These are phyloP conservation scores for Spodoptera littoralis DNA, from an alignment of 2,888 invertebrate species.

Conservation along the genomic window DNA sequence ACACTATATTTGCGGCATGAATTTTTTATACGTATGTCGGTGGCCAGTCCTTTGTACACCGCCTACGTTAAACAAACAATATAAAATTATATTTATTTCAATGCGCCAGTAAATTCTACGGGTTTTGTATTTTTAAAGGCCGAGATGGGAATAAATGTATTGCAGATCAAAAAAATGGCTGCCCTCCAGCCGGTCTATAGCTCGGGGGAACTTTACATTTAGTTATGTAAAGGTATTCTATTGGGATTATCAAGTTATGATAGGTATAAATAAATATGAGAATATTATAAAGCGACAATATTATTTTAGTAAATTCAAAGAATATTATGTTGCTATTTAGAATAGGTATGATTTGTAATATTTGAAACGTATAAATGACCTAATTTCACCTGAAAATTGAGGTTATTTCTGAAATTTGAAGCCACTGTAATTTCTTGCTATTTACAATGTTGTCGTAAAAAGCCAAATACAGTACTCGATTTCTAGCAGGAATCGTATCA, in stretches of 20 bases:
- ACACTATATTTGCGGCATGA: conserved; percentile 37
- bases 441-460: too few species aligned
- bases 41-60: conserved; percentile 19
- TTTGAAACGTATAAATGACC: too few species aligned
- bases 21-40: conserved; percentile 32
- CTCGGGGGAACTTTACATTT: conserved; percentile 14
- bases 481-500: too few species aligned
- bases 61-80: conserved; percentile 36
- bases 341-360: too few species aligned
- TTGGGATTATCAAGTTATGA: conserved; percentile 10
- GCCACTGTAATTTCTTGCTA: too few species aligned
- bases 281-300: neutral
- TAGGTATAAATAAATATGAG: neutral
- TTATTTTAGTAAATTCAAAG: neutral
- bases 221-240: conserved; percentile 7
- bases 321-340: too few species aligned
- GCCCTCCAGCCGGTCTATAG: conserved; percentile 1
- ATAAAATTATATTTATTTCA: conserved; percentile 39
- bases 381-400: too few species aligned
- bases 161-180: conserved; percentile 6
- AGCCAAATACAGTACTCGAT: too few species aligned
- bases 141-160: conserved; percentile 12
- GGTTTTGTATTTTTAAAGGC: conserved; percentile 24
- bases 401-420: too few species aligned
- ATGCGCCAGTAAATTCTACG: conserved; percentile 24